Percentiles rank a stretch among this genome's conserved stretches.
phyloP scores from a whole-genome alignment of 2,113 vertebrate genomes.

The Carassius gibelio region DNA sequence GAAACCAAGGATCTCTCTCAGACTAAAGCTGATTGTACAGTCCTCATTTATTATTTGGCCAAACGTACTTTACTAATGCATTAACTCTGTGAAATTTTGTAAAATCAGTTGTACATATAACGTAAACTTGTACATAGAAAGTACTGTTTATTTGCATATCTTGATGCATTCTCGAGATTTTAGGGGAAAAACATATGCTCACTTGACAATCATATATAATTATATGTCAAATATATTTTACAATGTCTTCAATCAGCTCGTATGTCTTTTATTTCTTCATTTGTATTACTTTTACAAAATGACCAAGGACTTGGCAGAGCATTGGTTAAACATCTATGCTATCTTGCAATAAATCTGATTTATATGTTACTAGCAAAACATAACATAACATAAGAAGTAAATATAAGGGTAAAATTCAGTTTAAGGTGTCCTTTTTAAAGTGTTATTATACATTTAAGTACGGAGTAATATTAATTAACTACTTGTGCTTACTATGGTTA shows the following conservation, averaged over 20 bases:
- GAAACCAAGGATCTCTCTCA: conserved; percentile 41
- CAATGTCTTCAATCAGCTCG: conserved; percentile 51
- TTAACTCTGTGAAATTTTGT: conserved; percentile 61
- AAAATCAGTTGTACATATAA: conserved; percentile 69
- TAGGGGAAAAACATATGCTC: conserved; percentile 57
- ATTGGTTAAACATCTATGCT: background rate
- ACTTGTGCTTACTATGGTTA: too few species aligned
- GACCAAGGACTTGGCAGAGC: background rate
- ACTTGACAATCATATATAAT: conserved; percentile 76
- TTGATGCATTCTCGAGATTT: conserved; percentile 60
- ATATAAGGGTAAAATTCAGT: too few species aligned
- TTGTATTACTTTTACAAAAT: background rate
- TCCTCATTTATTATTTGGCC: conserved; percentile 34
- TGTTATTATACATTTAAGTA: too few species aligned
- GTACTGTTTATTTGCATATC: conserved; percentile 58
- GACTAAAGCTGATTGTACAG: conserved; percentile 50
- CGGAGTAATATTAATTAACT: too few species aligned
- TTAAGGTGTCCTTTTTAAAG: too few species aligned
- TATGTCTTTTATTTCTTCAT: conserved; percentile 33
- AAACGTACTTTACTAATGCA: conserved; percentile 55
- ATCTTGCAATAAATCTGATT: background rate
- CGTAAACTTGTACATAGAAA: conserved; percentile 62
- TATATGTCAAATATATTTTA: conserved; percentile 72
- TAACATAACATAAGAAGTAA: background rate
- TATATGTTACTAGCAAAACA: background rate